A percentile compares a stretch with the other conserved stretches of the same genome.
Conservation (phyloP, 2,888 invertebrate species). For the Tolmerus cingulatus region DNA sequence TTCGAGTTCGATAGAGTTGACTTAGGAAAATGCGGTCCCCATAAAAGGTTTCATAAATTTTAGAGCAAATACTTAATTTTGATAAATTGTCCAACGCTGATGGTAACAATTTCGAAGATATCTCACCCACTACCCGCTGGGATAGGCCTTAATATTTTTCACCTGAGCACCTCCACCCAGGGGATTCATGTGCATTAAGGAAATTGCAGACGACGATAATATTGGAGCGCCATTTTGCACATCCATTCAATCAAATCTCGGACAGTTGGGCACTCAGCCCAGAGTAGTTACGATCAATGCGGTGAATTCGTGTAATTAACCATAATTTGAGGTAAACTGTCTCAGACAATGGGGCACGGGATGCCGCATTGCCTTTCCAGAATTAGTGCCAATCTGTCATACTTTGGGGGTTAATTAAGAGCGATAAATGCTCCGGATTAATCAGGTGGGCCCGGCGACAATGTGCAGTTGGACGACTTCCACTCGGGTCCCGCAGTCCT, state of each 20-base stretch:
- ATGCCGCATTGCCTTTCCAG: background rate
- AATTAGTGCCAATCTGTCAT: background rate
- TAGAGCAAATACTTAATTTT: background rate
- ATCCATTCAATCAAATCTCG: background rate
- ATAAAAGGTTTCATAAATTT: background rate
- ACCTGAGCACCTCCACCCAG: background rate
- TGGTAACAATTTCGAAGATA: background rate
- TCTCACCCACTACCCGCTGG: background rate
- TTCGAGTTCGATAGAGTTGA: too few species aligned
- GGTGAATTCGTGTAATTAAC: background rate
- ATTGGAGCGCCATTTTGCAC: background rate
- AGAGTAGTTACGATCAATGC: background rate
- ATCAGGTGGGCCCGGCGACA: background rate
- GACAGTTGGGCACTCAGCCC: background rate
- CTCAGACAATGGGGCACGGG: background rate
- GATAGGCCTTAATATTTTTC: background rate
- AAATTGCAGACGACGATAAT: background rate
- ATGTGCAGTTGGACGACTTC: background rate
- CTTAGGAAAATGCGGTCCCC: background rate
- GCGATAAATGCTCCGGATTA: background rate
- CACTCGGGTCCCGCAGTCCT: background rate
- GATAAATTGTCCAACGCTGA: background rate
- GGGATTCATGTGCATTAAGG: background rate
- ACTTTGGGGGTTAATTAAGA: background rate
- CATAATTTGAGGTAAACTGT: background rate